These are phyloP conservation scores for Carpatolechia fugitivella DNA, from an alignment of 2,888 invertebrate genomes.

Conservation along the genomic window DNA sequence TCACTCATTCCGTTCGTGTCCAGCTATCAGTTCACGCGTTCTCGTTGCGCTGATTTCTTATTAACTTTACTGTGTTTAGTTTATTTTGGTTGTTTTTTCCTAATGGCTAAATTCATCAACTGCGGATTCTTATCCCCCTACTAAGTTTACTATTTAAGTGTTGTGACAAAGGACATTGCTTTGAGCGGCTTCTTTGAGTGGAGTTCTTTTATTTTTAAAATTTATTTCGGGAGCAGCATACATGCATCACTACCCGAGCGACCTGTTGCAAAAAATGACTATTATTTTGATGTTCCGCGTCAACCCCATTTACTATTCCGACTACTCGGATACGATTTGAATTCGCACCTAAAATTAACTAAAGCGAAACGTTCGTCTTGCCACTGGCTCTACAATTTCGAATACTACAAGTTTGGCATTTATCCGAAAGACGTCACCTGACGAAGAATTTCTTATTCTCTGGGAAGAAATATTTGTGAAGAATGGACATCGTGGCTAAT, in stretches of 20 bases:
- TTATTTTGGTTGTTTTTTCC: constrained; percentile 34
- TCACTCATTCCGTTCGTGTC: constrained; percentile 1
- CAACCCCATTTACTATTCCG: constrained; percentile 84
- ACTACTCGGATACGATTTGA: constrained; percentile 83
- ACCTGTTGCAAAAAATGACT: constrained; percentile 71
- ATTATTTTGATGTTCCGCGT: constrained; percentile 76
- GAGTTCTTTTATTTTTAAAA: constrained; percentile 39
- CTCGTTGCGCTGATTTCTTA: neutral
- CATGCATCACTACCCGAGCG: constrained; percentile 66
- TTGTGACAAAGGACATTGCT: constrained; percentile 30
- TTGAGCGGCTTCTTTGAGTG: neutral
- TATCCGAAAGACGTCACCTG: constrained; percentile 72
- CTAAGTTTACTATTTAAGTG: constrained; percentile 41
- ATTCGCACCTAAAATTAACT: constrained; percentile 49
- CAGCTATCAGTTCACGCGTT: constrained; percentile 35
- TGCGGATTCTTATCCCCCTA: constrained; percentile 68
- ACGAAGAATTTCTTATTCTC: constrained; percentile 32
- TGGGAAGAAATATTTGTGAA: constrained; percentile 37
- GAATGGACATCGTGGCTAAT: constrained; percentile 79
- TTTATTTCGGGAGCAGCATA: constrained; percentile 56
- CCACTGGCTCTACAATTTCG: constrained; percentile 73
- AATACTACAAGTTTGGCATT: constrained; percentile 71
- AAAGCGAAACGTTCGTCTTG: constrained; percentile 48
- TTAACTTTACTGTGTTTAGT: constrained; percentile 22
- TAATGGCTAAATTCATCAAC: constrained; percentile 70